Evolutionary conservation across 2,888 invertebrate genomes (phyloP).

Genomic region (Drosophila cyrtoloma): DNA sequence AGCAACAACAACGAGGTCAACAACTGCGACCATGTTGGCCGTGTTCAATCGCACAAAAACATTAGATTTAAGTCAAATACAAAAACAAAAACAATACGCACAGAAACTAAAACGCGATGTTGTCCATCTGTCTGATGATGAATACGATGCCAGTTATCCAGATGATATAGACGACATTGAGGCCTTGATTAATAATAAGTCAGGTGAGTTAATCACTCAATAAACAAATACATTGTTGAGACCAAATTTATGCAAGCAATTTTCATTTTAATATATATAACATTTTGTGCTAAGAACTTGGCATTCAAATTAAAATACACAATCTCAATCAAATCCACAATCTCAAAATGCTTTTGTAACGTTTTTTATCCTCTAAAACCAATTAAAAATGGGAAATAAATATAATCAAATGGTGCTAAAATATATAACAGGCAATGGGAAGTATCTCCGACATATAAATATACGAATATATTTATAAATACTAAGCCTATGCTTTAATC

Average conservation of each 20-base stretch:
- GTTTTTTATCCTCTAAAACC: neutral
- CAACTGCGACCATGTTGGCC: conserved; percentile 30
- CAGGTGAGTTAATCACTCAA: conserved; percentile 72
- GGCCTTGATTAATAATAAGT: conserved; percentile 83
- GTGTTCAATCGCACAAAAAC: conserved; percentile 45
- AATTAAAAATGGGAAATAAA: neutral
- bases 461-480: neutral
- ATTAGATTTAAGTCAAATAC: conserved; percentile 35
- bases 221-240: neutral
- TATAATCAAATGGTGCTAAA: neutral
- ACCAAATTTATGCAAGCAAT: neutral
- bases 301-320: neutral
- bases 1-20: conserved; percentile 25
- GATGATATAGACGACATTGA: conserved; percentile 85
- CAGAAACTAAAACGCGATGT: conserved; percentile 78
- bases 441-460: neutral
- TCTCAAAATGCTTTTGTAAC: too few relatives aligned
- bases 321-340: neutral
- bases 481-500: neutral
- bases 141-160: conserved; percentile 83
- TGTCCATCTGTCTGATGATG: conserved; percentile 84
- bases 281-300: neutral
- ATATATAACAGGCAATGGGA: neutral
- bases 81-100: conserved; percentile 19
- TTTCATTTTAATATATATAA: neutral